These are phyloP conservation scores for Megaleporinus macrocephalus DNA, from an alignment of 2,113 vertebrate species.

Conservation along the genomic window DNA sequence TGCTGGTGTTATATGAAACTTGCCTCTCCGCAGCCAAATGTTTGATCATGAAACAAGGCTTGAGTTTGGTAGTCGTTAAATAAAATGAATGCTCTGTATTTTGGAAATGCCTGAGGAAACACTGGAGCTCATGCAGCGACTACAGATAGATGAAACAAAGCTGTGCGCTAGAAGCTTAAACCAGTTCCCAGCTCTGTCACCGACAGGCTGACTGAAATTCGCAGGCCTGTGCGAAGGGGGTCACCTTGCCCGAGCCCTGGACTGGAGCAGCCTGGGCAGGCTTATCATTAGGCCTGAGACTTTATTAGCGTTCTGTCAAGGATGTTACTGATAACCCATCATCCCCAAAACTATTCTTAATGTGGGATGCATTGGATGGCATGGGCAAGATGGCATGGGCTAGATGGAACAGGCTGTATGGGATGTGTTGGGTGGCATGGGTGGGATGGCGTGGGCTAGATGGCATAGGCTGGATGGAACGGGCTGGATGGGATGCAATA, in stretches of 20 bases:
- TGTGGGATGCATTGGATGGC: neutral
- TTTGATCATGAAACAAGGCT: neutral
- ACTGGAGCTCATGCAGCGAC: neutral
- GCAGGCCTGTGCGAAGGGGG: neutral
- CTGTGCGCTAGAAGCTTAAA: neutral
- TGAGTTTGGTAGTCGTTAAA: neutral
- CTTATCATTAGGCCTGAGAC: neutral
- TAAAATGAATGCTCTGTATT: neutral
- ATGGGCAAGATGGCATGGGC: no score
- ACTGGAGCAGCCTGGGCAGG: neutral
- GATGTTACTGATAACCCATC: neutral
- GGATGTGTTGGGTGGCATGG: no score
- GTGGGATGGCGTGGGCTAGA: no score
- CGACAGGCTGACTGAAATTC: conserved; percentile 12
- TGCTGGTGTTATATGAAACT: neutral
- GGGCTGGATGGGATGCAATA: no score
- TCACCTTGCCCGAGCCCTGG: conserved; percentile 15
- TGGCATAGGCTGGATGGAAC: no score
- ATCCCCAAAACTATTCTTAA: neutral
- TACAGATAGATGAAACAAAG: neutral
- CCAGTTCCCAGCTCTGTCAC: neutral
- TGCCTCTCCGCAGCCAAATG: neutral
- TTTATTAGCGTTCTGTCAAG: neutral
- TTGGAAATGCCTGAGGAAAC: neutral
- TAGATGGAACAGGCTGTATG: no score